Percentiles rank a stretch among this genome's conserved stretches.
Evolutionary conservation across 2,113 vertebrate genomes (phyloP).

Genomic region (Heterochromis multidens): DNA sequence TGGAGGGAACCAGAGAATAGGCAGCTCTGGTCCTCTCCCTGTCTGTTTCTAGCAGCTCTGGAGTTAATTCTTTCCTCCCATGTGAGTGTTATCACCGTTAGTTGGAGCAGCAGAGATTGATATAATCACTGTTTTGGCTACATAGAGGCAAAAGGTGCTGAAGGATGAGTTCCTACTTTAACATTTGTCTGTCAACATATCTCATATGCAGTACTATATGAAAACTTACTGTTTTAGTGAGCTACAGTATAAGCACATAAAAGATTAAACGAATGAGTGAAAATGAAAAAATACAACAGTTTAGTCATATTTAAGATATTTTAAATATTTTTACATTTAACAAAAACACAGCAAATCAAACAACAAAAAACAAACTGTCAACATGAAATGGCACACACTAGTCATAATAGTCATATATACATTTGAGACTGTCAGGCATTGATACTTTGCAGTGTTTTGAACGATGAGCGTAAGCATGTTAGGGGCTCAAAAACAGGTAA

Average conservation of each 20-base stretch:
- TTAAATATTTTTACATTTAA: neutral
- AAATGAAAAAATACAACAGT: neutral
- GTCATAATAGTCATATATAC: neutral
- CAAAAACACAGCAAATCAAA: neutral
- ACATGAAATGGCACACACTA: neutral
- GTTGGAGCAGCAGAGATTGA: slow-evolving; percentile 19
- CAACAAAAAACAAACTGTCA: neutral
- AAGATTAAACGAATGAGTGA: neutral
- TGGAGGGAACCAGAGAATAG: slow-evolving; percentile 25
- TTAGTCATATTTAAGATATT: neutral
- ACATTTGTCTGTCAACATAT: neutral
- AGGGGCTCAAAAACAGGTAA: neutral
- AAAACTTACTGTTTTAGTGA: neutral
- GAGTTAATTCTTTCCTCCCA: neutral
- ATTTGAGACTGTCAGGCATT: neutral
- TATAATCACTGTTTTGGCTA: slow-evolving; percentile 58
- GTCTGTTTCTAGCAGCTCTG: neutral
- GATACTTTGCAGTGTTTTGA: too few relatives aligned
- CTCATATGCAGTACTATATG: neutral
- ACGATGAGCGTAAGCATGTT: neutral
- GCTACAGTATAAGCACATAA: neutral
- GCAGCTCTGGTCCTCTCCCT: neutral
- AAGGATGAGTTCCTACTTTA: slow-evolving; percentile 55
- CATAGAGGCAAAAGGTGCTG: slow-evolving; percentile 41
- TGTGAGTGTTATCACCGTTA: slow-evolving; percentile 39